Conservation (phyloP, 2,797 vertebrate genomes). For the Chrosomus eos region DNA sequence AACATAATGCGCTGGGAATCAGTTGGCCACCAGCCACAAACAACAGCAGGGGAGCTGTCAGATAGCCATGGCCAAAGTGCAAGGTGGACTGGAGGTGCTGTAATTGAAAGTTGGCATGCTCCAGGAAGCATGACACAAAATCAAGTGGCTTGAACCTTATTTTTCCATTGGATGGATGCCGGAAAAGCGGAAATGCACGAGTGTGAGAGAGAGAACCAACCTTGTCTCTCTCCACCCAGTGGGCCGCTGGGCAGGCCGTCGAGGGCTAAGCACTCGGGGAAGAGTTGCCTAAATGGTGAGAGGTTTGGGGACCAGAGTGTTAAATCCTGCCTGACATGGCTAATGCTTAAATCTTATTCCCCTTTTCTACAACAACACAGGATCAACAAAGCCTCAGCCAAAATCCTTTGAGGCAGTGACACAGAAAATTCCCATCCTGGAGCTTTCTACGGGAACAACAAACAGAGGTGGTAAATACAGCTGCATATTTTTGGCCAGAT, state of each 20-base stretch:
- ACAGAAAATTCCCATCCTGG: conserved; percentile 91
- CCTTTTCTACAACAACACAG: conserved; percentile 82
- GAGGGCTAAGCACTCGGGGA: conserved; percentile 44
- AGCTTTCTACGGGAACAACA: conserved; percentile 87
- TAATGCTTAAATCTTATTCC: conserved; percentile 82
- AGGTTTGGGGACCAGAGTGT: conserved; percentile 71
- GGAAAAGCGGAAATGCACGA: conserved; percentile 61
- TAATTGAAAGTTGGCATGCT: conserved; percentile 86
- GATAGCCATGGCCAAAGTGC: conserved; percentile 70
- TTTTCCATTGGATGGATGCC: conserved; percentile 55
- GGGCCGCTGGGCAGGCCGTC: conserved; percentile 36
- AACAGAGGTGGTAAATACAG: conserved; percentile 89
- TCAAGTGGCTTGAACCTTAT: conserved; percentile 64
- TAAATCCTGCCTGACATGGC: conserved; percentile 82
- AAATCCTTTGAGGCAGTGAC: conserved; percentile 93
- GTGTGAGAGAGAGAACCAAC: conserved; percentile 30
- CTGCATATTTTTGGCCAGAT: conserved; percentile 86
- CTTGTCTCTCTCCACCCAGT: conserved; percentile 22
- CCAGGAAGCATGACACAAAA: conserved; percentile 79
- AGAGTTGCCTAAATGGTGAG: conserved; percentile 58
- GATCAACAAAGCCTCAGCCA: conserved; percentile 90
- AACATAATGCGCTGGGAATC: conserved; percentile 70
- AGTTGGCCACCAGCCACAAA: conserved; percentile 77
- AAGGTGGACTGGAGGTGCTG: conserved; percentile 73
- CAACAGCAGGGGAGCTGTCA: conserved; percentile 60